A percentile compares a stretch with the other conserved stretches of the same genome.
Evolutionary conservation across 2,113 vertebrate species (phyloP).

Genomic region (Meles meles): DNA sequence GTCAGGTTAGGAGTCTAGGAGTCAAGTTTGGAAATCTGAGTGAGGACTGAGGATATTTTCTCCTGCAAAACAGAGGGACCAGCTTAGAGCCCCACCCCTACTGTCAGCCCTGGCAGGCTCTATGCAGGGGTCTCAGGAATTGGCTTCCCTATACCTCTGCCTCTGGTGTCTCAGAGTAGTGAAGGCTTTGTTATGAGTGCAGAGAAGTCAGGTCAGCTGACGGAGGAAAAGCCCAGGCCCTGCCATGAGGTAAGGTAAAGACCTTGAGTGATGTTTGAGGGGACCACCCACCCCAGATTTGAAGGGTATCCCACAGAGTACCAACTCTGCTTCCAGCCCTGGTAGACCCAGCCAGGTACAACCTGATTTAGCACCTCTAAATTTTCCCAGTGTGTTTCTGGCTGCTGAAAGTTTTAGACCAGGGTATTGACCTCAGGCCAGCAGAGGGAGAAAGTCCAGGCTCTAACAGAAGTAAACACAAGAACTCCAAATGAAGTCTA

Average conservation of each 20-base stretch:
- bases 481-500: neutral
- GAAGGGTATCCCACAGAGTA: neutral
- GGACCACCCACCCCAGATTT: neutral
- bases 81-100: neutral
- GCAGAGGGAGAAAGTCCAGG: neutral
- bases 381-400: neutral
- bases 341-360: neutral
- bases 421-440: neutral
- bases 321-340: neutral
- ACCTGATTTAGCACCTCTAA: neutral
- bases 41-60: neutral
- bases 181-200: neutral
- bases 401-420: neutral
- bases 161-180: neutral
- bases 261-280: neutral
- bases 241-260: neutral
- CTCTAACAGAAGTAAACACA: neutral
- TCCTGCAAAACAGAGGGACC: neutral
- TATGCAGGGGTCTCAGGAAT: neutral
- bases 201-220: neutral
- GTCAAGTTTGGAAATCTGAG: neutral
- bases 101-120: neutral
- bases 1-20: neutral
- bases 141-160: neutral
- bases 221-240: neutral